Base-by-base conservation (phyloP, 2,113 vertebrate species). In the Rallus limicola region DNA sequence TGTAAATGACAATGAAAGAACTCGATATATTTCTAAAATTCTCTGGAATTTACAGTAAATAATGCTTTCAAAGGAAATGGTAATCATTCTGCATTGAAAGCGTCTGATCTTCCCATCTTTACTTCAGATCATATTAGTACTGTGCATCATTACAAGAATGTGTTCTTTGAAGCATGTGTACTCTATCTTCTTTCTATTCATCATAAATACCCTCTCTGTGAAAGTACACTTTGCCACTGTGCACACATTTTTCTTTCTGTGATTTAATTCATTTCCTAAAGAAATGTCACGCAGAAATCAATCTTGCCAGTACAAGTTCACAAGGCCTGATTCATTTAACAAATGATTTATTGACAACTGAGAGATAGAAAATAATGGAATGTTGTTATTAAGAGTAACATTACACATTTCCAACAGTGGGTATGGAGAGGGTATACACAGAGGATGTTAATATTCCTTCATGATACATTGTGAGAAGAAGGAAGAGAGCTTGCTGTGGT, bases 71-170 rank as follows among this genome's bases (percentile, higher is more conserved):
- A 92, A 97, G 79, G 75, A 95, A 96, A 84, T 33, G 52, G 58
- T 74, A 95, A 91, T 96, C 93, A 52, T 72, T 85, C 92, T 74
- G 70, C 79, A 60, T 21, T 88, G 94, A 96, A 95, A 92, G 87
- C 78, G 91, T 95, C 92, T 96, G 87, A 95, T 96, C 83, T 95
- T 79, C 48, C 82, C 76, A 95, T 88, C 64, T 93, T 93, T 91
- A 86, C 91, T 95, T 96, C 90, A 82, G 88, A 90, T 92, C 80
- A 16, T 62, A 90, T 96, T 95, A 95, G 93, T 70, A 46, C 50
- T 52, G 83, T 67, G 87, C 91, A 92, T 96, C 92, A 90, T 93
- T 96, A 96, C 88, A 94, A 95, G 84, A 96, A 94, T 79, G 91
- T 93, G 86, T 60, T 95, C 95, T 95, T 94, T 95, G 95, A 95